Base-by-base conservation (phyloP, 2,113 vertebrate species). In the Amphiprion ocellaris region DNA sequence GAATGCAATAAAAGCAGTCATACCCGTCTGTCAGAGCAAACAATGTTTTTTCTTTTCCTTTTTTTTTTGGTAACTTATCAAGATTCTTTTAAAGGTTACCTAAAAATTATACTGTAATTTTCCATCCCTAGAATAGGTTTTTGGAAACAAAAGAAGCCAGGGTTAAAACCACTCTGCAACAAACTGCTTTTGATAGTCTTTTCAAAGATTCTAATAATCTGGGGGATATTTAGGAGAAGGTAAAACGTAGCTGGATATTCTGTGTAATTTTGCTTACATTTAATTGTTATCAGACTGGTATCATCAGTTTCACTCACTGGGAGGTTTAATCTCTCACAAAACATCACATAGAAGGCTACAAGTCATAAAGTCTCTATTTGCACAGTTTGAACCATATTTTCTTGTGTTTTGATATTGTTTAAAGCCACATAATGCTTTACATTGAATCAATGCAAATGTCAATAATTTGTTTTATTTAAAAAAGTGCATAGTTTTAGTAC, bases 11-110 rank as follows among this genome's bases (percentile, higher is more conserved):
- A 37, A 44, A 44, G 3, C 41, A 44, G 2, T 44, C 41, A 37
- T 37, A 14, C 41, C 41, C 41, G 4, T 44, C 41, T 44, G 33
- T 37, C 17, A 33, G 15, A 70, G 60, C 30, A 79, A 39, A 39
- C 2, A 11, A 12, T 15, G 8, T 44, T 33, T 61, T 21, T 26
- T 26, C 26, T 2, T 26, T 26, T 26, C 3, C 26, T 26, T 55
- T 49, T 33, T 33, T 33, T 33, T 37, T 37, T 56, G 26, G 39
- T 64, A 30, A 71, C 1, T 47, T 56, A 47, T 68, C 19, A 46
- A 47, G 44, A 50, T 63, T 21, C 44, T 44, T 15, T 44, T 4
- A 83, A 64, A 58, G 28, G 44, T 69, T 62, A 68, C n/a, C 12
- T 60, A 4, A 41, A 54, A n/a, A 60, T 19, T 21, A 30, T 15